These are phyloP conservation scores for Piaya cayana DNA, from an alignment of 2,113 vertebrate genomes.

Conservation along the genomic window DNA sequence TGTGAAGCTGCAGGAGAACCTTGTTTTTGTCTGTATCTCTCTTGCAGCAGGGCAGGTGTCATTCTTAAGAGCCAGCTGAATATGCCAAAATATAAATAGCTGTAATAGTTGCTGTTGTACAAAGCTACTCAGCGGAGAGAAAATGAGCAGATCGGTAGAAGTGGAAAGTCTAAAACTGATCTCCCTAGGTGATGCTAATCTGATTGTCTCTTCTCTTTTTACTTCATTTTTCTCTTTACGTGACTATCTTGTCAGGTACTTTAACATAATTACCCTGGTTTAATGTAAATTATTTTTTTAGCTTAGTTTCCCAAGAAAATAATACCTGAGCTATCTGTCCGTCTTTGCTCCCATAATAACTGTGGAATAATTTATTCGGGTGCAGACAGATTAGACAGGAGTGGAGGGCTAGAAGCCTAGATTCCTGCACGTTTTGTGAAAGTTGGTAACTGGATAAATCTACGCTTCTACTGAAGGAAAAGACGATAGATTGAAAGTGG, in stretches of 20 bases:
- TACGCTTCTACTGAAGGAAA: not conserved
- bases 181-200: not conserved
- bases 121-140: not conserved
- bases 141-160: not conserved
- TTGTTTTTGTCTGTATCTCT: not conserved
- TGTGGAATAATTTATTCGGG: not conserved
- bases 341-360: not conserved
- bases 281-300: conserved; percentile 13
- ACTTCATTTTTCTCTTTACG: not conserved
- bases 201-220: not conserved
- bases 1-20: not conserved
- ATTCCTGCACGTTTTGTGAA: conserved; percentile 21
- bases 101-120: not conserved
- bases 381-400: not conserved
- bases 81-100: not conserved
- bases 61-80: not conserved
- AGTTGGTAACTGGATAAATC: not conserved
- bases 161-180: not conserved
- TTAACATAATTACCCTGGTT: conserved; percentile 17
- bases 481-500: not conserved
- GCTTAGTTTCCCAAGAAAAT: conserved; percentile 13
- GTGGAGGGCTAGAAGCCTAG: not conserved
- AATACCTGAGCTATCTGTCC: not conserved
- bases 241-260: not conserved
- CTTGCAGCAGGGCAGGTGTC: not conserved